These are phyloP conservation scores for Perithous albicinctus DNA, from an alignment of 2,888 invertebrate genomes.

Conservation along the genomic window DNA sequence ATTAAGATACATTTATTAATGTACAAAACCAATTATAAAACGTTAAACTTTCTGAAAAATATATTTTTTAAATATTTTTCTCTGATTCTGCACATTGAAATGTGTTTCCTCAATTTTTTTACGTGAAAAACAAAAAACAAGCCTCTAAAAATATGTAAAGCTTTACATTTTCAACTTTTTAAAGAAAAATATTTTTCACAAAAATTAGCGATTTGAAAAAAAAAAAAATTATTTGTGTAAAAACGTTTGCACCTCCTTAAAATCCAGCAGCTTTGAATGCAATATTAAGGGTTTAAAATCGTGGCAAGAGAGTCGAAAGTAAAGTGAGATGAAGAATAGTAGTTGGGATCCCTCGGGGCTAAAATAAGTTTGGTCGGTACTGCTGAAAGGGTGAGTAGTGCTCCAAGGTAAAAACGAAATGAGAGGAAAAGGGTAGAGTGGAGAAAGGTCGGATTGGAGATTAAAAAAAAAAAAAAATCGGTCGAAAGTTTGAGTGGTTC, in stretches of 20 bases:
- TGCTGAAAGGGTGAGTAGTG: conserved; percentile 17
- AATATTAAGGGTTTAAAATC: conserved; percentile 4
- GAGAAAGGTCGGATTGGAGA: background rate
- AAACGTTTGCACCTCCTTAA: too few species aligned
- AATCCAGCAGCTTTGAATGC: background rate
- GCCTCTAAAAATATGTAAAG: too few species aligned
- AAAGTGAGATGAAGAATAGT: background rate
- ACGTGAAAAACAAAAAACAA: too few species aligned
- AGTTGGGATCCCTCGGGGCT: conserved; percentile 18
- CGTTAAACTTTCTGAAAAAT: too few species aligned
- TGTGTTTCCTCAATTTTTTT: too few species aligned
- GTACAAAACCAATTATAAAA: too few species aligned
- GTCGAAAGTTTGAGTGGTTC: conserved; percentile 45
- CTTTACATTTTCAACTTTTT: too few species aligned
- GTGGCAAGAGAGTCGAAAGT: background rate
- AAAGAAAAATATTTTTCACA: too few species aligned
- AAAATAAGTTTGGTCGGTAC: conserved; percentile 29
- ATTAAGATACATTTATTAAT: background rate
- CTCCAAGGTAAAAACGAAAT: background rate
- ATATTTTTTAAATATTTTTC: too few species aligned
- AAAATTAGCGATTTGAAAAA: too few species aligned
- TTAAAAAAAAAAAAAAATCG: conserved; percentile 22
- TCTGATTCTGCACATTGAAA: too few species aligned
- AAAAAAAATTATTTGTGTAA: too few species aligned
- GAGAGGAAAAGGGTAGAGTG: background rate